Percentiles rank a stretch among this genome's conserved stretches.
Evolutionary conservation across 2,113 vertebrate species (phyloP).

Genomic region (Ceyx melanurus): DNA sequence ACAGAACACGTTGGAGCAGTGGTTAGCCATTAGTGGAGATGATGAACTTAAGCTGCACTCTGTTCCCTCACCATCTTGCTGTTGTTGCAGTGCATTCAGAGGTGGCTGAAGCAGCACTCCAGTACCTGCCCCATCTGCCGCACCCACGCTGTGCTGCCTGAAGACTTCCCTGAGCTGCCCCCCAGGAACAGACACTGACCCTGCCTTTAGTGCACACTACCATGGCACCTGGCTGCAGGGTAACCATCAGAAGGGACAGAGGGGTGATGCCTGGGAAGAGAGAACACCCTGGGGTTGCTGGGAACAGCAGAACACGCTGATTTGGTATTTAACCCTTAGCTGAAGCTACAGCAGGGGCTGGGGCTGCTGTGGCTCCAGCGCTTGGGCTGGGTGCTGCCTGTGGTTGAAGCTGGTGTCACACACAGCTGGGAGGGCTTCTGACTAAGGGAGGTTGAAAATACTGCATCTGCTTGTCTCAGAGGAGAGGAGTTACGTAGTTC

Average conservation of each 20-base stretch:
- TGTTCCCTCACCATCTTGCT: neutral
- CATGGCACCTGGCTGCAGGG: neutral
- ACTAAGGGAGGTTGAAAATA: neutral
- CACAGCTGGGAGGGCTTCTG: neutral
- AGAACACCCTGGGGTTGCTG: neutral
- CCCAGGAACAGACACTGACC: slow-evolving; percentile 55
- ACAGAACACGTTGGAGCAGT: accelerated
- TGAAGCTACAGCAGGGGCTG: accelerated
- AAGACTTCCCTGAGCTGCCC: slow-evolving; percentile 81
- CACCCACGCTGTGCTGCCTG: slow-evolving; percentile 65
- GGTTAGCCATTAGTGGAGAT: accelerated
- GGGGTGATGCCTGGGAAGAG: neutral
- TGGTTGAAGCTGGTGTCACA: accelerated
- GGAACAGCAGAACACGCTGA: too few species aligned
- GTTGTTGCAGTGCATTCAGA: slow-evolving; percentile 84
- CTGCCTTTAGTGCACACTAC: neutral
- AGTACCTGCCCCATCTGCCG: slow-evolving; percentile 89
- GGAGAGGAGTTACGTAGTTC: neutral
- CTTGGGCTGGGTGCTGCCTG: neutral
- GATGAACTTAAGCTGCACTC: neutral
- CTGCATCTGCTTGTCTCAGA: neutral
- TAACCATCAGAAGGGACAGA: neutral
- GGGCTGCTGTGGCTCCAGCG: neutral
- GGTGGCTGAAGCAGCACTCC: slow-evolving; percentile 84
- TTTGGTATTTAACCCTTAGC: neutral